Evolutionary conservation across 2,888 invertebrate genomes (phyloP), one percentile per base, ranked within the genome.

Genomic region (Ernsta delagoae): DNA sequence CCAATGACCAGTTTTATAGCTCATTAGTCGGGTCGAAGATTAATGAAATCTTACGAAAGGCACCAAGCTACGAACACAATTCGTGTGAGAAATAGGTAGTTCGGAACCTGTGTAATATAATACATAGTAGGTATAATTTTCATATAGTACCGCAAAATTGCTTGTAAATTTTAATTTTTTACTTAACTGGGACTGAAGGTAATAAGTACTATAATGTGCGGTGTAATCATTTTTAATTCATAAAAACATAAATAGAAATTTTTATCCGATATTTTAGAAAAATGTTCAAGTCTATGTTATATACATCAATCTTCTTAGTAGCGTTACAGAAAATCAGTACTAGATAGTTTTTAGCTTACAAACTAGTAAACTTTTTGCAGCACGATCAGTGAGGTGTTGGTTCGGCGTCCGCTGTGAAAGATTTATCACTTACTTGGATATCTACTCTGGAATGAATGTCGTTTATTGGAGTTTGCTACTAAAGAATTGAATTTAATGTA

Each of bases 1-100:
- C 77, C 79, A 78, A 79, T 75, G 78, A 75, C 75, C 75, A 77
- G 78, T 78, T 77, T 78, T 76, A 79, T 77, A 75, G 78, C 73
- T 76, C 75, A 74, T 72, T 75, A 78, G 73, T 56, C 71, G 64
- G 68, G 5, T 48, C 48, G 71, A 50, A 50, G 61, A 61, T 61
- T 61, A 61, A 50, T 61, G 61, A 36, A 61, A 50, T 61, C 34
- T 45, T 45, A 45, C 45, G 7, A 9, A 16, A 48, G 48, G 16
- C 48, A 16, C 45, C 12, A 48, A 48, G 16, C 48, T 48, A 5
- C 16, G 48, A 48, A 16, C 48, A 16, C 7, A 16, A 16, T 48
- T 48, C 48, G 48, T 48, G 16, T 16, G 9, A 16, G 12, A n/a
- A n/a, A n/a, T n/a, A 48, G 4, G 39, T 6, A 41, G 39, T 41